Conservation (phyloP, 2,797 vertebrate genomes). For the Furcifer pardalis region DNA sequence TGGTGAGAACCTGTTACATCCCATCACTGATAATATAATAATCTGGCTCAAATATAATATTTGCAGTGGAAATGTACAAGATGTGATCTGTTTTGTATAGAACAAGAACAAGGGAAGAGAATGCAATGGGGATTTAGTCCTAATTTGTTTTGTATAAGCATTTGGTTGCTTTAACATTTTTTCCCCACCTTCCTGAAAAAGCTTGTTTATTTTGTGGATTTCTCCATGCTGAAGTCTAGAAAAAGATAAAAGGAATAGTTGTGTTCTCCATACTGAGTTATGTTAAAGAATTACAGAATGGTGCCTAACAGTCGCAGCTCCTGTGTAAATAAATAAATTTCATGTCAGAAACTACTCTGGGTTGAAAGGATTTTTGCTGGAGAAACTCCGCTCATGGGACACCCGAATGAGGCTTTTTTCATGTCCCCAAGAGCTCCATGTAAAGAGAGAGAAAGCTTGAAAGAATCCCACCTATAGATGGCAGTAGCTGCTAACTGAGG, state of each 20-base stretch:
- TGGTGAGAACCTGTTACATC: too few relatives aligned
- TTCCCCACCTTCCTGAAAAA: constrained; percentile 5
- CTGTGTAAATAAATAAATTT: too few relatives aligned
- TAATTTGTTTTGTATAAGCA: not conserved
- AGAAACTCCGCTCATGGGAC: too few relatives aligned
- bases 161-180: constrained; percentile 25
- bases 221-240: not conserved
- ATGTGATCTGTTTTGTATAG: not conserved
- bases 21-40: not conserved
- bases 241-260: not conserved
- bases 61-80: constrained; percentile 19
- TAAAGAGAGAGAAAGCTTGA: not conserved
- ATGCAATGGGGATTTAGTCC: not conserved
- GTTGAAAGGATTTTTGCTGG: too few relatives aligned
- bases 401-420: too few relatives aligned
- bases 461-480: constrained; percentile 59
- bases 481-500: constrained; percentile 51
- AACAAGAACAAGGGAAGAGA: not conserved
- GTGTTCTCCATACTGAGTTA: not conserved
- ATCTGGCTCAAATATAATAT: not conserved
- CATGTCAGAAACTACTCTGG: too few relatives aligned
- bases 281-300: not conserved
- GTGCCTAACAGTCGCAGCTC: not conserved
- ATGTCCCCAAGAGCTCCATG: not conserved
- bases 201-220: not conserved